Evolutionary conservation across 2,113 vertebrate genomes (phyloP).

Genomic region (Rousettus leschenaultii): DNA sequence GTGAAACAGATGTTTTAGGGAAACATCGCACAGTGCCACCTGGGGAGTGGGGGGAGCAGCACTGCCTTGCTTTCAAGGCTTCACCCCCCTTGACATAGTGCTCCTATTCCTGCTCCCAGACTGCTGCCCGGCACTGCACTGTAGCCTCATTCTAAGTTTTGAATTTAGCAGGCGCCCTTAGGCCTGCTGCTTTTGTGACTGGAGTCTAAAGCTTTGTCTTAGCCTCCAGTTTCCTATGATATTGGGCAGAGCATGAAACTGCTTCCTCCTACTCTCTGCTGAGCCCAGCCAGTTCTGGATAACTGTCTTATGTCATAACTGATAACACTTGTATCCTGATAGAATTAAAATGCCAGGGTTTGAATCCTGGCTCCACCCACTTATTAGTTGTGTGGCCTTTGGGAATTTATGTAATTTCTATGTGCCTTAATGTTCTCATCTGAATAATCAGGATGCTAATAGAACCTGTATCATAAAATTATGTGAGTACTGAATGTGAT

Average conservation of each 20-base stretch:
- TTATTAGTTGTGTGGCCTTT: background rate
- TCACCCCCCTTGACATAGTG: background rate
- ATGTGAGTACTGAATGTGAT: background rate
- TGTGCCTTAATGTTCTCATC: background rate
- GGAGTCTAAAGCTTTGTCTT: background rate
- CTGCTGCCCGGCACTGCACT: background rate
- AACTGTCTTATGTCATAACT: background rate
- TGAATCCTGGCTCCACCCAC: background rate
- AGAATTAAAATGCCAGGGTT: background rate
- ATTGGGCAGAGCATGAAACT: too few relatives aligned
- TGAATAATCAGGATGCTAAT: background rate
- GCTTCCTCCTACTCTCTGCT: background rate
- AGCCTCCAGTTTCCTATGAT: background rate
- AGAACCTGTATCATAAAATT: background rate
- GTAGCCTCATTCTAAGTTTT: background rate
- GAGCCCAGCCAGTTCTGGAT: background rate
- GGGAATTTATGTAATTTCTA: background rate
- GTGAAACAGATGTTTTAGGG: rapidly evolving
- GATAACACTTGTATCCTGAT: background rate
- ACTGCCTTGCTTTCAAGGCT: background rate
- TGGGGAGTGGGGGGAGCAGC: rapidly evolving
- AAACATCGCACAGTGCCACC: background rate
- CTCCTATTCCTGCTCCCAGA: background rate
- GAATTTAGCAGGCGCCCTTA: background rate
- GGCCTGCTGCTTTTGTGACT: background rate